Evolutionary conservation across 2,888 invertebrate species (phyloP).

Genomic region (Epinotia nisella): DNA sequence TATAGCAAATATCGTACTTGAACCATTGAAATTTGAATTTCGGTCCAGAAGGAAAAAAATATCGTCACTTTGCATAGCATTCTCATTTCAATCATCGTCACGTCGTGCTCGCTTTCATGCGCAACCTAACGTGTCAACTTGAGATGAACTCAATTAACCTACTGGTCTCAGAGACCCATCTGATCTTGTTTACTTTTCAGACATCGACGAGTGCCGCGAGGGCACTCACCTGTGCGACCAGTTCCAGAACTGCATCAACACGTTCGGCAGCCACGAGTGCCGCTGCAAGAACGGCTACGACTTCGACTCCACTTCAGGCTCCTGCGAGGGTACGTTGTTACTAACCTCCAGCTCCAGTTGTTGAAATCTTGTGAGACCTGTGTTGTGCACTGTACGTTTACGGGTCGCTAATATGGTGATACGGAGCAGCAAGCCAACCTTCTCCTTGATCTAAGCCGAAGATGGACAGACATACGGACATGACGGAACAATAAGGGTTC

Average conservation of each 20-base stretch:
- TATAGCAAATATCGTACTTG: too few species aligned
- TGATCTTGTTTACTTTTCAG: slow-evolving; percentile 65
- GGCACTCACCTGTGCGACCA: slow-evolving; percentile 77
- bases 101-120: too few species aligned
- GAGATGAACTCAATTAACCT: not conserved
- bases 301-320: slow-evolving; percentile 69
- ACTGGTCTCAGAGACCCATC: not conserved
- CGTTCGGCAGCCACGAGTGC: slow-evolving; percentile 80
- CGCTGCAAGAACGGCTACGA: slow-evolving; percentile 80
- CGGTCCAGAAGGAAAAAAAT: too few species aligned
- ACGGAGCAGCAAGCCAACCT: too few species aligned
- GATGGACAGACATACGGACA: too few species aligned
- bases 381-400: not conserved
- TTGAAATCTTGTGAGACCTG: not conserved
- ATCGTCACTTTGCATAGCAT: too few species aligned
- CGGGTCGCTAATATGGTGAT: not conserved
- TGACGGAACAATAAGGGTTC: too few species aligned
- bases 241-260: slow-evolving; percentile 82
- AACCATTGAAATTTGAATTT: too few species aligned
- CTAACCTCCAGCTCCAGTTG: not conserved
- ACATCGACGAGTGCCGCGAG: slow-evolving; percentile 93
- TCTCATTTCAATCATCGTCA: too few species aligned
- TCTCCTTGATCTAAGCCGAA: too few species aligned
- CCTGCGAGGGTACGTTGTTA: slow-evolving; percentile 69
- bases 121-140: too few species aligned